Base-by-base conservation (phyloP, 2,888 invertebrate species). In the Andricus quercusramuli region DNA sequence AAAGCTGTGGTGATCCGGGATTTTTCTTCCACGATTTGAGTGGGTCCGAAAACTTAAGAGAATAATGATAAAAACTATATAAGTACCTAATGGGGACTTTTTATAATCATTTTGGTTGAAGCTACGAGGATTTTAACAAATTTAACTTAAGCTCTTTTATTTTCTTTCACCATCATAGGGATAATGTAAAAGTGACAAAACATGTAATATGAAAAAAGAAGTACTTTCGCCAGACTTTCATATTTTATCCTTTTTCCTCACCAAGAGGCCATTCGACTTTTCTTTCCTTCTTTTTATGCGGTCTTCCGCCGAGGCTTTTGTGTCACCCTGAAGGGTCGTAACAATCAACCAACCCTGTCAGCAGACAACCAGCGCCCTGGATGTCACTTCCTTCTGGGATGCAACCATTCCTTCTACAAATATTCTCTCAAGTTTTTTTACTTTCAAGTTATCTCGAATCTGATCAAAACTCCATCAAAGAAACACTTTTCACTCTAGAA, bases 341-440 rank as follows among this genome's bases (percentile, higher is more conserved):
- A 74, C 37, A 74, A 74, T 74, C 56, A 74, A 74, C 56, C 74
- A 56, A 74, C 74, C 56, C 74, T 74, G 74, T 74, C 74, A 74
- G 74, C 56, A 74, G 74, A 56, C 15, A 74, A 56, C 56, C 37
- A 74, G 51, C 51, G 29, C 15, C 74, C 37, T 47, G 56, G 56
- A 29, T 74, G 74, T 74, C 74, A 59, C 56, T 74, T n/a, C 74
- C 56, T 59, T 74, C 56, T 56, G 37, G 20, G 37, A 74, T n/a
- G 56, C 32, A 74, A 51, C 51, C 37, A 74, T 51, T 74, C 56
- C n/a, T 74, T 74, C 56, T 15, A 37, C 74, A 74, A 74, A 74
- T 56, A 74, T 74, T 74, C 56, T 74, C 56, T 74, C 56, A 74
- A 37, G 56, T 56, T 74, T 56, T 74, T 74, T 37, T 59, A 74